phyloP scores from a whole-genome alignment of 2,113 vertebrate genomes.

The Odocoileus hemionus region DNA sequence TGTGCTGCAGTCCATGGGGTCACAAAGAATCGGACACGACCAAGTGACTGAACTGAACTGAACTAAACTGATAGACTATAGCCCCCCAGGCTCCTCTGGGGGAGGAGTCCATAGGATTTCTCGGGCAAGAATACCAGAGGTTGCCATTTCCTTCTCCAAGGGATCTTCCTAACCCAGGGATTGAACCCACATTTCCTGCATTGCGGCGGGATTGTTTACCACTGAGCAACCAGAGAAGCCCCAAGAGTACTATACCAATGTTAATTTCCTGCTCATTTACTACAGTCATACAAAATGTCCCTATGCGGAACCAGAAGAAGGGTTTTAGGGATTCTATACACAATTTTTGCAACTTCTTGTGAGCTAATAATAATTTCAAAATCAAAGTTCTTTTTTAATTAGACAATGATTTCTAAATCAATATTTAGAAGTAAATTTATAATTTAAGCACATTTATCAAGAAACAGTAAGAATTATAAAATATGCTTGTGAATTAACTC shows the following conservation, averaged over 20 bases:
- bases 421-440: neutral
- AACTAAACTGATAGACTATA: neutral
- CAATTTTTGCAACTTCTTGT: conserved; percentile 1
- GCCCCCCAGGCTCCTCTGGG: neutral
- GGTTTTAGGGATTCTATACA: neutral
- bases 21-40: neutral
- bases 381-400: neutral
- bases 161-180: neutral
- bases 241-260: neutral
- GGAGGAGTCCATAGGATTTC: neutral
- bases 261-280: neutral
- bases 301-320: neutral
- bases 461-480: conserved; percentile 6
- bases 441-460: neutral
- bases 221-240: neutral
- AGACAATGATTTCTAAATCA: neutral
- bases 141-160: neutral
- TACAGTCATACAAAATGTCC: neutral
- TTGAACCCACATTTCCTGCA: neutral
- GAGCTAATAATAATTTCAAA: neutral
- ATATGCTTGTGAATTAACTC: neutral
- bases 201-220: neutral
- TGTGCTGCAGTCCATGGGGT: neutral
- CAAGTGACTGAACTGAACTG: neutral
- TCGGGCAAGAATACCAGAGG: fast-evolving